A percentile compares a stretch with the other conserved stretches of the same genome.
phyloP scores from a whole-genome alignment of 2,113 vertebrate genomes.

The Eclectus roratus region DNA sequence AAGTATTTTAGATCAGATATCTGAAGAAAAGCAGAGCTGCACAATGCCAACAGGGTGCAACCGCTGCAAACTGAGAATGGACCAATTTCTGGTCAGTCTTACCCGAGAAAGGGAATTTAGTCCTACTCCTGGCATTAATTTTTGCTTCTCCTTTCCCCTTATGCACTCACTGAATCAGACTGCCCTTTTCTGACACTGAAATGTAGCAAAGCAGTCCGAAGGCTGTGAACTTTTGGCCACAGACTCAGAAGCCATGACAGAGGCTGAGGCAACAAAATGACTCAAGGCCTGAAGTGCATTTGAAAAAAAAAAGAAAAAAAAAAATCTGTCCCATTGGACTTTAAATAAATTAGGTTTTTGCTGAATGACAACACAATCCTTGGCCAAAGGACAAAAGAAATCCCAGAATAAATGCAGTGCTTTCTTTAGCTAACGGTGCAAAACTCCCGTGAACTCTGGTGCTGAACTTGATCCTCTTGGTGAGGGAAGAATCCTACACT shows the following conservation, averaged over 20 bases:
- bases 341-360: not conserved
- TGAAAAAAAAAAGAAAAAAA: not conserved
- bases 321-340: not conserved
- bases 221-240: not conserved
- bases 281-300: not conserved
- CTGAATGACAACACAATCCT: not conserved
- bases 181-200: not conserved
- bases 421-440: not conserved
- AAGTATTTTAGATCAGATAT: not conserved
- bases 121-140: not conserved
- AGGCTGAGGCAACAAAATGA: not conserved
- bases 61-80: not conserved
- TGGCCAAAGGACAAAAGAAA: not conserved
- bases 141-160: not conserved
- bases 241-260: not conserved
- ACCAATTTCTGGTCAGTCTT: not conserved
- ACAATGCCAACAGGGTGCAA: not conserved
- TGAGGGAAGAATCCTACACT: not conserved
- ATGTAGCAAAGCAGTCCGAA: not conserved
- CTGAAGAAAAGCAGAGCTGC: not conserved
- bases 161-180: not conserved
- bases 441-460: accelerated
- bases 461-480: not conserved
- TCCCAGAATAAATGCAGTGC: not conserved
- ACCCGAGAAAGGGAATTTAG: not conserved